A percentile compares a stretch with the other conserved stretches of the same genome.
Evolutionary conservation across 2,797 vertebrate genomes (phyloP).

Genomic region (Falco naumanni): DNA sequence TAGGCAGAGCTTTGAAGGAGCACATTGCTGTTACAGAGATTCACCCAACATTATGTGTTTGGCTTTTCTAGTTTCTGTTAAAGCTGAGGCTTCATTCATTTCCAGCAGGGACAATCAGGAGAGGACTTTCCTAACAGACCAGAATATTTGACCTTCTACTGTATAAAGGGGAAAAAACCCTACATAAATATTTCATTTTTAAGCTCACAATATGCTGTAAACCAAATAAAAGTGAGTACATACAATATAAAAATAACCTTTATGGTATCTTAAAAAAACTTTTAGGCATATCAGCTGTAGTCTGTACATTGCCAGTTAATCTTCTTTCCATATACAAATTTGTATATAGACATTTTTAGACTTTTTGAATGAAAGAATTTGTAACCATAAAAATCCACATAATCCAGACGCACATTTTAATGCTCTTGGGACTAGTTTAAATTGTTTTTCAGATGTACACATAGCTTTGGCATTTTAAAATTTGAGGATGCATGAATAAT

Average conservation of each 20-base stretch:
- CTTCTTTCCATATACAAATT: background rate
- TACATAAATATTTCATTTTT: background rate
- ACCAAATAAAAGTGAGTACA: background rate
- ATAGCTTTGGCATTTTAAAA: slow-evolving; percentile 3
- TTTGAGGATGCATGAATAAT: background rate
- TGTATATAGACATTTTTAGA: background rate
- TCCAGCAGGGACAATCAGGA: background rate
- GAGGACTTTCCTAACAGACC: background rate
- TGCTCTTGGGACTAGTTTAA: background rate
- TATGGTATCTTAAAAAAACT: background rate
- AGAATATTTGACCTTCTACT: background rate
- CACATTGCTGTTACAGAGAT: background rate
- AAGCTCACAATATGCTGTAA: background rate
- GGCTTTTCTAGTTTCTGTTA: background rate
- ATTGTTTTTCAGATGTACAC: background rate
- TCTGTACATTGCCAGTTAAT: background rate
- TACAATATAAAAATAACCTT: background rate
- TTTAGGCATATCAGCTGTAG: background rate
- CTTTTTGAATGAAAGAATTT: background rate
- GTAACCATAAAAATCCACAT: background rate
- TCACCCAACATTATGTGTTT: background rate
- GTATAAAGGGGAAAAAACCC: background rate
- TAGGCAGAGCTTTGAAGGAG: slow-evolving; percentile 15
- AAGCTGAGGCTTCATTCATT: background rate
- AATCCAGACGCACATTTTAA: background rate